phyloP scores from a whole-genome alignment of 2,113 vertebrate species.

The Oreotrochilus melanogaster region DNA sequence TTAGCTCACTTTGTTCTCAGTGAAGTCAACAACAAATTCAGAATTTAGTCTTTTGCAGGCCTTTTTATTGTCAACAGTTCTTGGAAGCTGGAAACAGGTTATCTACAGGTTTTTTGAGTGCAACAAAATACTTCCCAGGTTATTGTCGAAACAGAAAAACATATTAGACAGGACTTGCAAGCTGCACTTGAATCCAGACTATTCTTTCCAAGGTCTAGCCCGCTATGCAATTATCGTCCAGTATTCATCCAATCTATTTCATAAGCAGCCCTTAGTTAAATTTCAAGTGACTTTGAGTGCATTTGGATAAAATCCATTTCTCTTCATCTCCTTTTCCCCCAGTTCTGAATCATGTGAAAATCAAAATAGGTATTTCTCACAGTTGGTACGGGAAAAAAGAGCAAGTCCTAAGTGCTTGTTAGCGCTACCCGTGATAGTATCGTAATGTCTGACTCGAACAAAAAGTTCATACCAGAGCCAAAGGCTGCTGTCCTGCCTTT shows the following conservation, averaged over 20 bases:
- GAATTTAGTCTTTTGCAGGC: background rate
- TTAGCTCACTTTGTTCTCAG: background rate
- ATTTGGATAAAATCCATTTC: slow-evolving; percentile 40
- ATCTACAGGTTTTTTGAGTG: slow-evolving; percentile 4
- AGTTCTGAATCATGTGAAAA: slow-evolving; percentile 39
- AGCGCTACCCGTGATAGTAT: background rate
- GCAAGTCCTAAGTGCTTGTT: slow-evolving; percentile 14
- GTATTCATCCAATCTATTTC: slow-evolving; percentile 13
- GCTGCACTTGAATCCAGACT: background rate
- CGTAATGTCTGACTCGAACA: background rate
- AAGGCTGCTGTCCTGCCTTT: slow-evolving; percentile 11
- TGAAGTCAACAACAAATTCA: background rate
- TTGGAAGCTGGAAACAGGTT: background rate
- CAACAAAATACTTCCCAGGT: background rate
- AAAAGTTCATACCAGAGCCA: background rate
- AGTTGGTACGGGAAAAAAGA: background rate
- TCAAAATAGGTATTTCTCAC: slow-evolving; percentile 38
- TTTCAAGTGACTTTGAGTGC: slow-evolving; percentile 28
- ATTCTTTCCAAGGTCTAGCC: background rate
- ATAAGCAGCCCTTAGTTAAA: slow-evolving; percentile 34
- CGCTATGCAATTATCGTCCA: slow-evolving; percentile 12
- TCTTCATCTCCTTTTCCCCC: background rate
- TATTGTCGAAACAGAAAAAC: background rate
- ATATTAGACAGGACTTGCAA: background rate
- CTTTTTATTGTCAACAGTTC: background rate